phyloP scores from a whole-genome alignment of 2,888 invertebrate genomes.

The Theodoxus fluviatilis region DNA sequence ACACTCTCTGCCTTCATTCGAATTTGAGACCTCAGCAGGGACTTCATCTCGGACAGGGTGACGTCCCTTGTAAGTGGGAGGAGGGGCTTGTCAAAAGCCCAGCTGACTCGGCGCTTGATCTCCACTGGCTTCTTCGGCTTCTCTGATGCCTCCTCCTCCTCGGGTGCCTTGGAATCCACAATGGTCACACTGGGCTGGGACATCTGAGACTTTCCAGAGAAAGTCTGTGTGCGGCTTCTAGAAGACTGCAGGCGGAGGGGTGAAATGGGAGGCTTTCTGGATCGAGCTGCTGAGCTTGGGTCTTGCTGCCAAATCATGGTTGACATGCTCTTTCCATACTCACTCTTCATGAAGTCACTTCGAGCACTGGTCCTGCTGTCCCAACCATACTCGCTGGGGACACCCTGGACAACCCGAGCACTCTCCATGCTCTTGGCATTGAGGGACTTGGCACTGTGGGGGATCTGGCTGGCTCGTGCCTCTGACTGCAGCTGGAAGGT shows the following conservation, averaged over 20 bases:
- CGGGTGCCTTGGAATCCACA: constrained; percentile 37
- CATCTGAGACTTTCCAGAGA: constrained; percentile 38
- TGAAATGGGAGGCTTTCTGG: constrained; percentile 40
- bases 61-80: constrained; percentile 50
- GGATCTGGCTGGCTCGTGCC: constrained; percentile 45
- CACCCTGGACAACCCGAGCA: constrained; percentile 50
- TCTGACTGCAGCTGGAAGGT: constrained; percentile 39
- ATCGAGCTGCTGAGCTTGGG: constrained; percentile 30
- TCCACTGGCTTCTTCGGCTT: constrained; percentile 40
- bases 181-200: constrained; percentile 46
- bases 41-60: constrained; percentile 58
- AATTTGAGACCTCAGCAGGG: constrained; percentile 61
- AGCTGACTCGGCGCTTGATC: constrained; percentile 54
- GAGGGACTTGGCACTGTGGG: constrained; percentile 59
- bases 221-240: no score
- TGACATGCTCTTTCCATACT: constrained; percentile 17
- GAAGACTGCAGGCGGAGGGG: constrained; percentile 24
- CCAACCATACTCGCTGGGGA: constrained; percentile 10
- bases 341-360: constrained; percentile 11
- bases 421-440: constrained; percentile 49
- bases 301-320: constrained; percentile 18
- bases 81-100: constrained; percentile 62
- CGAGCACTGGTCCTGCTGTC: background rate
- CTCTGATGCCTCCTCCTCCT: constrained; percentile 42
- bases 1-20: constrained; percentile 51